Conservation (phyloP, 2,797 vertebrate genomes). For the Myotis vivesi region DNA sequence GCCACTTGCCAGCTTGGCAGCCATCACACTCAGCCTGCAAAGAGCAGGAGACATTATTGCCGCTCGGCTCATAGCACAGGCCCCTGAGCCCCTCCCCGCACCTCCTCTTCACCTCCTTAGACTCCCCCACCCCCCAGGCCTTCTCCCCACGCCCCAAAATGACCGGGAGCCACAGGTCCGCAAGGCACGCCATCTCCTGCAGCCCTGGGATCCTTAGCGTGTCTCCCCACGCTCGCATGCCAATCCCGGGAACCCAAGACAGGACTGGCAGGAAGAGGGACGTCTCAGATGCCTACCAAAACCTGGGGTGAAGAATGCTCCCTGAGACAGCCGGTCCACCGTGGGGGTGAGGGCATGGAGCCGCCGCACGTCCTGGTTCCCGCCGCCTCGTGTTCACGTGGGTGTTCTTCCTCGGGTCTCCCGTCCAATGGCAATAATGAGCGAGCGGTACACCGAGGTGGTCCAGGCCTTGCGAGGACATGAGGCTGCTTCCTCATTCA, state of each 20-base stretch:
- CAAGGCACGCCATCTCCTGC: background rate
- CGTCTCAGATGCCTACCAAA: background rate
- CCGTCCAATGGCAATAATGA: background rate
- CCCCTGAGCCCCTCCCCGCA: accelerated
- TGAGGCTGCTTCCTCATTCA: background rate
- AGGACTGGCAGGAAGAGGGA: background rate
- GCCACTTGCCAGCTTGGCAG: background rate
- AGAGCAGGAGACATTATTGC: background rate
- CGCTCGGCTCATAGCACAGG: accelerated
- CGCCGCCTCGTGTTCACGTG: background rate
- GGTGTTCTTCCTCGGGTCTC: background rate
- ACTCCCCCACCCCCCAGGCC: too few relatives aligned
- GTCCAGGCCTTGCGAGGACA: too few relatives aligned
- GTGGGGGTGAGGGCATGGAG: accelerated
- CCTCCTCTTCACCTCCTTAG: background rate
- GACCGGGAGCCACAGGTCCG: background rate
- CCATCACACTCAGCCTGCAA: background rate
- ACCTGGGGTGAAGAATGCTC: background rate
- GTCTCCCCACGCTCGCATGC: background rate
- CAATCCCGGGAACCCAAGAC: background rate
- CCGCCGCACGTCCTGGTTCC: background rate
- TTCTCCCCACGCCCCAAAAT: accelerated
- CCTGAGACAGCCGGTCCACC: accelerated
- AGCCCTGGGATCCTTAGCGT: background rate
- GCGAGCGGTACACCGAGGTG: background rate